These are phyloP conservation scores for Anorthoa munda DNA, from an alignment of 2,888 invertebrate genomes.

Conservation along the genomic window DNA sequence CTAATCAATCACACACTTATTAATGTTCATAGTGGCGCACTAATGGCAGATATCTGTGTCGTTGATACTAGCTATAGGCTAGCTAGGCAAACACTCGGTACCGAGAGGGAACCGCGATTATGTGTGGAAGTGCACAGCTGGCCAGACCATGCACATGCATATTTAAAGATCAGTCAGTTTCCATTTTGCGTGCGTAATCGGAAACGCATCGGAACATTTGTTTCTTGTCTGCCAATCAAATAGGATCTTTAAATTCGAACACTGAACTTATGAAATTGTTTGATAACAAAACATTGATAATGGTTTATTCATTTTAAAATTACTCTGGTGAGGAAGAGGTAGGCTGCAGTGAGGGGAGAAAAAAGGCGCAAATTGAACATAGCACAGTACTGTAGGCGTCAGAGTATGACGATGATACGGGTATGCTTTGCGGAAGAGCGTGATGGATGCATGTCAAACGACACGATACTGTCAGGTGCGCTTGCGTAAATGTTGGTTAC, in stretches of 20 bases:
- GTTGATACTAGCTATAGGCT: constrained; percentile 66
- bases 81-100: constrained; percentile 69
- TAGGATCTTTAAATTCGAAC: constrained; percentile 72
- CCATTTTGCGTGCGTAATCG: constrained; percentile 89
- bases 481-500: constrained; percentile 76
- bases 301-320: constrained; percentile 86
- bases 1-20: constrained; percentile 66
- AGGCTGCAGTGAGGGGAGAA: constrained; percentile 75
- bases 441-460: constrained; percentile 77
- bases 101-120: constrained; percentile 67
- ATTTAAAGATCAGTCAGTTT: constrained; percentile 89
- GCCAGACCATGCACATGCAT: constrained; percentile 82
- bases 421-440: constrained; percentile 78
- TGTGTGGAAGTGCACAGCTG: constrained; percentile 76
- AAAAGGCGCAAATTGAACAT: constrained; percentile 72
- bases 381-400: constrained; percentile 78
- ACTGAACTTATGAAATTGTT: constrained; percentile 68
- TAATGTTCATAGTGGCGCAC: constrained; percentile 72
- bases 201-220: constrained; percentile 80
- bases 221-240: constrained; percentile 72
- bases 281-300: constrained; percentile 66
- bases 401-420: constrained; percentile 82
- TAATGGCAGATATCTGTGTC: constrained; percentile 75
- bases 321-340: constrained; percentile 82
- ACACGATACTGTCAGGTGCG: constrained; percentile 76